Evolutionary conservation across 1,140 invertebrate species (phyloP).

Genomic region (Bradysia coprophila): DNA sequence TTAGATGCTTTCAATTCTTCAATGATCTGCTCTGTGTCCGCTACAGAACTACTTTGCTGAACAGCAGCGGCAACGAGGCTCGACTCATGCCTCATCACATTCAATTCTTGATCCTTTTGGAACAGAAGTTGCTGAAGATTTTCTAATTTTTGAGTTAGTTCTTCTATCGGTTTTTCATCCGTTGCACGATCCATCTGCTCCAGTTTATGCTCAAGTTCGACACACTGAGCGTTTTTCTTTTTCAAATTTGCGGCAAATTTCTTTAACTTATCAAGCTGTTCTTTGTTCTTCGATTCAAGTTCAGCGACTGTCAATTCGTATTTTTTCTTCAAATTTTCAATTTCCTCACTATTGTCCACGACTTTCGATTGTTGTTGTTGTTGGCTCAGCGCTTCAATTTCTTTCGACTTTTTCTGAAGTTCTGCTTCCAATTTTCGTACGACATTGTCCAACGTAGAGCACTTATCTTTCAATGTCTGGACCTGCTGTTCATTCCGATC

Average conservation of each 20-base stretch:
- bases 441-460: slow-evolving; percentile 5
- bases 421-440: slow-evolving; percentile 20
- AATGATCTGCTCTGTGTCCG: background rate
- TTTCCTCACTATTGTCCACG: slow-evolving; percentile 11
- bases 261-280: slow-evolving; percentile 47
- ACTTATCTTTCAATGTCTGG: slow-evolving; percentile 21
- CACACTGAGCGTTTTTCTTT: slow-evolving; percentile 40
- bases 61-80: no score
- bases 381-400: slow-evolving; percentile 8
- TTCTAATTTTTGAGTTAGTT: background rate
- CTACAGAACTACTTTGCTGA: background rate
- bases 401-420: slow-evolving; percentile 10
- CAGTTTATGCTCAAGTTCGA: slow-evolving; percentile 39
- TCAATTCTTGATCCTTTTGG: background rate
- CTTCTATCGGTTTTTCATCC: background rate
- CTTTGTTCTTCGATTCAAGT: slow-evolving; percentile 25
- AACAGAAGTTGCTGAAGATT: background rate
- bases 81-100: background rate
- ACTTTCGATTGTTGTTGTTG: slow-evolving; percentile 14
- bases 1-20: background rate
- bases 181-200: slow-evolving; percentile 3
- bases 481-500: slow-evolving; percentile 27
- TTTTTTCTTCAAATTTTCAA: background rate
- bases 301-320: slow-evolving; percentile 19
- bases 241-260: slow-evolving; percentile 55